Evolutionary conservation across 2,797 vertebrate genomes (phyloP).

Genomic region (Girardinus metallicus): DNA sequence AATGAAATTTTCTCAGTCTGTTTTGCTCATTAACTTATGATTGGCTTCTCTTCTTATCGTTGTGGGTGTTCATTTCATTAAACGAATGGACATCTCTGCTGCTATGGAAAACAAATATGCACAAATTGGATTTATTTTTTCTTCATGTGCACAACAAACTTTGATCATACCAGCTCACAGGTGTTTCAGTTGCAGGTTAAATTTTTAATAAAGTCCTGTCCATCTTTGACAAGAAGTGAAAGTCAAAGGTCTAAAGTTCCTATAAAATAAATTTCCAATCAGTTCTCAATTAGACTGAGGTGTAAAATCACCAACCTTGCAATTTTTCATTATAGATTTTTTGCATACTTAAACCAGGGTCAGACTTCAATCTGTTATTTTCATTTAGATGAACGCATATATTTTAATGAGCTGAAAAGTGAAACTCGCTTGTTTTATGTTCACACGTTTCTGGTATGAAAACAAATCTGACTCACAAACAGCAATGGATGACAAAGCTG

Average conservation of each 20-base stretch:
- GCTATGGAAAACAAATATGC: slow-evolving; percentile 12
- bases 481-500: too few relatives aligned
- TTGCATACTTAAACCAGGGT: background rate
- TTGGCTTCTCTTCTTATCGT: slow-evolving; percentile 15
- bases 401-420: too few relatives aligned
- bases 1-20: slow-evolving; percentile 17
- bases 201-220: background rate
- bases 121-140: slow-evolving; percentile 24
- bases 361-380: too few relatives aligned
- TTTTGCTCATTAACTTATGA: slow-evolving; percentile 39
- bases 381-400: too few relatives aligned
- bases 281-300: background rate
- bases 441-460: too few relatives aligned
- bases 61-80: slow-evolving; percentile 16
- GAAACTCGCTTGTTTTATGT: too few relatives aligned
- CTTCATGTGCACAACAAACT: slow-evolving; percentile 13
- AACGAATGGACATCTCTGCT: slow-evolving; percentile 12
- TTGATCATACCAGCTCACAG: background rate
- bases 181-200: background rate
- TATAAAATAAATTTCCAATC: background rate
- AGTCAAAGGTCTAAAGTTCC: background rate
- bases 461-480: too few relatives aligned
- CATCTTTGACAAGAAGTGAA: background rate
- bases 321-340: background rate
- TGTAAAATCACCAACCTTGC: background rate